Conservation (phyloP, 2,888 invertebrate species). For the Ochropacha duplaris region DNA sequence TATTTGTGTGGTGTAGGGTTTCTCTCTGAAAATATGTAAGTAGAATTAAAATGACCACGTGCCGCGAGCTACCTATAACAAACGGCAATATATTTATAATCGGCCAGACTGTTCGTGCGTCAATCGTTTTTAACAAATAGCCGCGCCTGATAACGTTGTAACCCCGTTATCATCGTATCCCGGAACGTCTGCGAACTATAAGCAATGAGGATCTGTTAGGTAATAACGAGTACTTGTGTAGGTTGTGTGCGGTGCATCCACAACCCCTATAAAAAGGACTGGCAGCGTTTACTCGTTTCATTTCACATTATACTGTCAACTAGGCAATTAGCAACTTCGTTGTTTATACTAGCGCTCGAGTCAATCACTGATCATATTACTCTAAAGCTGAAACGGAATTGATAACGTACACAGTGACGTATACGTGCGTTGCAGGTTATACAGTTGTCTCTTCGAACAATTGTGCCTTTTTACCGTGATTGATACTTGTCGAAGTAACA, state of each 20-base stretch:
- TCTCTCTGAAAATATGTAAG: too few species aligned
- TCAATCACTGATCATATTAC: slow-evolving; percentile 44
- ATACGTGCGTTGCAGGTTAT: slow-evolving; percentile 29
- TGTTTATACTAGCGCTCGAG: slow-evolving; percentile 22
- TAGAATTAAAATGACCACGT: not conserved
- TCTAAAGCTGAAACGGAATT: slow-evolving; percentile 27
- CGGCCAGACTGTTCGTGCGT: slow-evolving; percentile 75
- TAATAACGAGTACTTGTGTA: slow-evolving; percentile 39
- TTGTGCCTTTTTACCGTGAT: slow-evolving; percentile 19
- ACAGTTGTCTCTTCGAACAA: slow-evolving; percentile 10
- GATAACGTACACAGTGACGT: slow-evolving; percentile 29
- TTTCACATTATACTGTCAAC: slow-evolving; percentile 44
- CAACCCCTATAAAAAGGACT: slow-evolving; percentile 63
- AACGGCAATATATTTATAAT: slow-evolving; percentile 32
- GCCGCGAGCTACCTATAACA: not conserved
- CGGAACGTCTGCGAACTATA: slow-evolving; percentile 76
- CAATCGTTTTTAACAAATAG: slow-evolving; percentile 78
- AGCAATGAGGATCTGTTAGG: slow-evolving; percentile 60
- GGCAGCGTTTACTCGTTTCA: slow-evolving; percentile 46
- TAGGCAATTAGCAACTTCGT: slow-evolving; percentile 37
- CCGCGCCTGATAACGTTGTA: slow-evolving; percentile 67
- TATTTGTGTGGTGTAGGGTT: not conserved
- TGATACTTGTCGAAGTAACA: slow-evolving; percentile 26
- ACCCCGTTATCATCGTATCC: slow-evolving; percentile 76
- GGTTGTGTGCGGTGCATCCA: slow-evolving; percentile 53